Evolutionary conservation across 1,140 invertebrate species (phyloP).

Genomic region (Leucophenga varia): DNA sequence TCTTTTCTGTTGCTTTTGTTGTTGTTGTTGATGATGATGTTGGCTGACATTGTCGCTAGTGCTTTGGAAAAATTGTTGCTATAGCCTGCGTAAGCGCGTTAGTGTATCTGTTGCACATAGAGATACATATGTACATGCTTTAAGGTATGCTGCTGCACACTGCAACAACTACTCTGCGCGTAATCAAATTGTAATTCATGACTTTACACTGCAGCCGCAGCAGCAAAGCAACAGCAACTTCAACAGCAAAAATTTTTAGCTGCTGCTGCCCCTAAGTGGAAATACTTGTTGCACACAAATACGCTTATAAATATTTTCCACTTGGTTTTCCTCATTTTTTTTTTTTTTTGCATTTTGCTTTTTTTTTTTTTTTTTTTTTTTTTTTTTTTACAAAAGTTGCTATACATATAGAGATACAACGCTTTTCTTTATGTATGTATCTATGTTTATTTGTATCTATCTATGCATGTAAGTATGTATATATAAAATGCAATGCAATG

Average conservation of each 20-base stretch:
- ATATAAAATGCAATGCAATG: too few relatives aligned
- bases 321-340: too few relatives aligned
- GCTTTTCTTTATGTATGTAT: too few relatives aligned
- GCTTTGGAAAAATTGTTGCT: conserved; percentile 43
- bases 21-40: conserved; percentile 1
- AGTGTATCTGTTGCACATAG: conserved; percentile 1
- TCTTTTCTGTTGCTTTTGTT: background rate
- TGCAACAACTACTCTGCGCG: conserved; percentile 47
- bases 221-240: conserved; percentile 16
- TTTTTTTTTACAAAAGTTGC: too few relatives aligned
- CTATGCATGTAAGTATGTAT: too few relatives aligned
- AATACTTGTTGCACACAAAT: conserved; percentile 54
- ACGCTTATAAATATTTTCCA: too few relatives aligned
- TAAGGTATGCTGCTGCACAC: background rate
- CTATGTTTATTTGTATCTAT: too few relatives aligned
- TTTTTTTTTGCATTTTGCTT: too few relatives aligned
- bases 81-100: conserved; percentile 21
- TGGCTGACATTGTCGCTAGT: conserved; percentile 5
- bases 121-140: background rate
- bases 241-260: conserved; percentile 20
- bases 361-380: too few relatives aligned
- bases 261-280: conserved; percentile 37
- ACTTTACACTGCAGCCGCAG: conserved; percentile 29
- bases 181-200: conserved; percentile 53
- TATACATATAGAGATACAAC: too few relatives aligned